Conservation (phyloP, 2,888 invertebrate species). For the Rhingia campestris region DNA sequence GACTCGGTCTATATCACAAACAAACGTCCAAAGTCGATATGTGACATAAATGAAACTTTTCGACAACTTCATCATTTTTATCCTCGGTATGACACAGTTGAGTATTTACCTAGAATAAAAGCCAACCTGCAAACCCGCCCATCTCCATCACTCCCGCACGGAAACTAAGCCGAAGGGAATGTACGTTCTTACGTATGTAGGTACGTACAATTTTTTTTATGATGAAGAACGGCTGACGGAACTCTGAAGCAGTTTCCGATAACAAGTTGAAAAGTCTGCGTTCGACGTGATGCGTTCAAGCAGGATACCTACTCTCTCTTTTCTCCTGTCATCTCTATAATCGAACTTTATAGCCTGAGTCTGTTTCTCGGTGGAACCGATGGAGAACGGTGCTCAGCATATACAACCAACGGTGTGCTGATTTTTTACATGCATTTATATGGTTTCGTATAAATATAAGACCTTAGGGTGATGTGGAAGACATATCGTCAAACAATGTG, state of each 20-base stretch:
- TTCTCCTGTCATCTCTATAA: neutral
- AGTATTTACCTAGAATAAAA: neutral
- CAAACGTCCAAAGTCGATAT: slow-evolving; percentile 8
- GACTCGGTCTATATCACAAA: neutral
- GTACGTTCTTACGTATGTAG: neutral
- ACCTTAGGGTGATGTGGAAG: neutral
- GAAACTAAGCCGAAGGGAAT: neutral
- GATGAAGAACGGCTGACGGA: slow-evolving; percentile 4
- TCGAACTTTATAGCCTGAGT: neutral
- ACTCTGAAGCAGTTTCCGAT: slow-evolving; percentile 40
- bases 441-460: neutral
- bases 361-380: neutral
- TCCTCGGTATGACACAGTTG: neutral
- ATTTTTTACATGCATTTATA: neutral
- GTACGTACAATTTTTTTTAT: slow-evolving; percentile 2
- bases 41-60: slow-evolving; percentile 9
- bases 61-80: slow-evolving; percentile 10
- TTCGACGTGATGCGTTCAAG: slow-evolving; percentile 45
- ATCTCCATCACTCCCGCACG: neutral
- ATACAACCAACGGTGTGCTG: neutral
- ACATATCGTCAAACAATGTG: neutral
- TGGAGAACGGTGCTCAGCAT: neutral
- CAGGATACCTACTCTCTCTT: neutral
- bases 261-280: slow-evolving; percentile 54
- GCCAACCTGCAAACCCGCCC: neutral